Base-by-base conservation (phyloP, 2,888 invertebrate genomes). In the Patella caerulea region DNA sequence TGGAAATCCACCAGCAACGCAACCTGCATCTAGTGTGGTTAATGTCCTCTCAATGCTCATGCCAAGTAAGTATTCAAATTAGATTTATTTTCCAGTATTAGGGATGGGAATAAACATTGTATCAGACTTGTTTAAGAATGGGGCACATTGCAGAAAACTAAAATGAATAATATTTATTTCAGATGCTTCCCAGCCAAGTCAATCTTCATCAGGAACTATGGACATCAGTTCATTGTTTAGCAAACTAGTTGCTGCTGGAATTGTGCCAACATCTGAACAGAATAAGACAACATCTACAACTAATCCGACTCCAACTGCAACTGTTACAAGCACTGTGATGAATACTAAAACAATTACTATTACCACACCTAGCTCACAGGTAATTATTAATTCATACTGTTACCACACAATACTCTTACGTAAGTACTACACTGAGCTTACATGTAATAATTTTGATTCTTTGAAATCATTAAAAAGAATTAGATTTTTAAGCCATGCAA, bases 221-320 rank as follows among this genome's bases (percentile, higher is more conserved):
- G 96, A 97, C 87, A 95, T 98, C 45, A 95, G 94, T 81, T 96
- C 96, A 83, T 92, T 98, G 53, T 96, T 97, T 89, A 95, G 96
- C 81, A 96, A 96, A 91, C 92, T 98, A 11, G 95, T 97, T 1
- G 95, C 95, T 0, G 95, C 96, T 2, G 98, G 96, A n/a, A 95
- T 96, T 73, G 94, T 96, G 34, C 80, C 77, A 15, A 82, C 84
- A 75, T 69, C 81, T n/a, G 78, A 82, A 71, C 74, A 80, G 34
- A 69, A 65, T 9, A 75, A 79, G 69, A 19, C 75, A 4, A 29
- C 15, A 29, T n/a, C n/a, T 45, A 52, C 71, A 14, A 45, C 71
- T 71, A 53, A 24, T 53, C 11, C 72, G 3, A 34, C 34, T n/a
- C n/a, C 45, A n/a, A 72, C 45, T 0, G 75, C 70, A 1, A 76